Conservation (phyloP, 2,888 invertebrate genomes). For the Sceliomorpha sp. region DNA sequence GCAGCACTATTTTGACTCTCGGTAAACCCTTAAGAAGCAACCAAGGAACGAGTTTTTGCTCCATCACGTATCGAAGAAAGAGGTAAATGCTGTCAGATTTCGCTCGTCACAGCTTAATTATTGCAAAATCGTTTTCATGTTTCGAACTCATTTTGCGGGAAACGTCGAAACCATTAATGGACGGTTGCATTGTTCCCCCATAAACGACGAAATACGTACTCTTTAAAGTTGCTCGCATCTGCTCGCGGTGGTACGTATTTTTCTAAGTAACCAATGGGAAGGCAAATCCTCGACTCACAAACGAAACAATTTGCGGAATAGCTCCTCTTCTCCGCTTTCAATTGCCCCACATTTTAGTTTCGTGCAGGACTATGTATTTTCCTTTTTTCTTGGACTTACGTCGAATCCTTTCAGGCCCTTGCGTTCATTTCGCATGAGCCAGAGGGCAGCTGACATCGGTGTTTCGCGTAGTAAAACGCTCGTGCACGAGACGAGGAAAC, state of each 20-base stretch:
- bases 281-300: constrained; percentile 32
- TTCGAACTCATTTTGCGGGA: too few relatives aligned
- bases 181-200: too few relatives aligned
- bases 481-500: constrained; percentile 14
- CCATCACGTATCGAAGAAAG: too few relatives aligned
- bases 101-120: too few relatives aligned
- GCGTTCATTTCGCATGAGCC: constrained; percentile 18
- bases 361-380: constrained; percentile 29
- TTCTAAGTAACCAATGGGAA: constrained; percentile 38
- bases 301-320: constrained; percentile 25
- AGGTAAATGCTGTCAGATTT: too few relatives aligned
- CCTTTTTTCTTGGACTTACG: constrained; percentile 8
- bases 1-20: too few relatives aligned
- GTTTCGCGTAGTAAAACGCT: neutral
- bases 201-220: constrained; percentile 20
- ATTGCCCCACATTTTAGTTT: constrained; percentile 26
- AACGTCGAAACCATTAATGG: too few relatives aligned
- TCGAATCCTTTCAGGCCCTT: constrained; percentile 7
- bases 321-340: constrained; percentile 1
- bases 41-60: too few relatives aligned
- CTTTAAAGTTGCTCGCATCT: constrained; percentile 30
- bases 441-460: constrained; percentile 35
- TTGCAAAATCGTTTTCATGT: too few relatives aligned
- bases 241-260: constrained; percentile 36
- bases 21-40: too few relatives aligned